Conservation (phyloP, 2,888 invertebrate species). For the Mythimna loreyi region DNA sequence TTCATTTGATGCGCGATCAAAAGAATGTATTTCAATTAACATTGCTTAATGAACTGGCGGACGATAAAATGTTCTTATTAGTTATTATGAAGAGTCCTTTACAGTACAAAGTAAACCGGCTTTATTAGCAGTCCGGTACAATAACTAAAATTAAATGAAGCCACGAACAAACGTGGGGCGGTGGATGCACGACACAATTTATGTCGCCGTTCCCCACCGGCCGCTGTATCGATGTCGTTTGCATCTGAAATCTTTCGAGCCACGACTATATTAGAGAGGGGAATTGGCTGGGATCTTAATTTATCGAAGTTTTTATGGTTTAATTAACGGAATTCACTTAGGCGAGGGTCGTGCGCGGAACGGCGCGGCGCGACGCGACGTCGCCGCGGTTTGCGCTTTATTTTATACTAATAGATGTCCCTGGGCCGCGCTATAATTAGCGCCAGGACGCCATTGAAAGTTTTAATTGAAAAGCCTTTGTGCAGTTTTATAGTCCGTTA, state of each 20-base stretch:
- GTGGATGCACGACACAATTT: constrained; percentile 79
- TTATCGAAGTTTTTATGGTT: constrained; percentile 92
- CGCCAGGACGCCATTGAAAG: constrained; percentile 86
- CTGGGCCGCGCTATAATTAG: constrained; percentile 84
- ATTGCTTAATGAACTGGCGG: constrained; percentile 44
- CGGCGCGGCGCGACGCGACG: constrained; percentile 64
- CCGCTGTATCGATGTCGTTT: constrained; percentile 88
- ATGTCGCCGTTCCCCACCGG: constrained; percentile 77
- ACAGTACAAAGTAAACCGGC: constrained; percentile 70
- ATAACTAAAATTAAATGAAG: constrained; percentile 84
- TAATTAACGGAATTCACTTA: constrained; percentile 92
- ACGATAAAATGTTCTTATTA: constrained; percentile 66
- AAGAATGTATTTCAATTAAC: constrained; percentile 52
- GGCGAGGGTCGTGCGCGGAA: constrained; percentile 72
- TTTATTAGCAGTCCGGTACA: constrained; percentile 70
- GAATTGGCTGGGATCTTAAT: constrained; percentile 91
- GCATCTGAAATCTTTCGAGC: constrained; percentile 89
- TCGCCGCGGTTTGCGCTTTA: constrained; percentile 82
- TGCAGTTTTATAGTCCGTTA: constrained; percentile 87
- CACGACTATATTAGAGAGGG: constrained; percentile 88
- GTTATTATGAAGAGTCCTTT: constrained; percentile 71
- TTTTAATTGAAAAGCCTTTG: constrained; percentile 90
- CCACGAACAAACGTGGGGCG: constrained; percentile 84
- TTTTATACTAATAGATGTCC: constrained; percentile 88
- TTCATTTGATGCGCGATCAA: constrained; percentile 22